Base-by-base conservation (phyloP, 2,113 vertebrate genomes). In the Azemiops feae region DNA sequence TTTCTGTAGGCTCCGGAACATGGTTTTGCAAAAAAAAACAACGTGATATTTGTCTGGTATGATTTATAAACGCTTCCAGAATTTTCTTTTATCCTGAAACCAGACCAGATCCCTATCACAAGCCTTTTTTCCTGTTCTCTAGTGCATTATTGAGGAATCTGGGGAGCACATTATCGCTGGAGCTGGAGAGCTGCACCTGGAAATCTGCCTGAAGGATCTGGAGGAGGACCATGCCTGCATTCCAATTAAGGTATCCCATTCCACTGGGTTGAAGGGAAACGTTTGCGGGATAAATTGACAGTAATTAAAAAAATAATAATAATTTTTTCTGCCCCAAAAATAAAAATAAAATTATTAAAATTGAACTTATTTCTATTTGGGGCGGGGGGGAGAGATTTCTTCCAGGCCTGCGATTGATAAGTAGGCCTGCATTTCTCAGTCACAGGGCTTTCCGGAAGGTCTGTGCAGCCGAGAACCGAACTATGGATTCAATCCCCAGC, bases 171-270 rank as follows among this genome's bases (percentile, higher is more conserved):
- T 97, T 20, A 94, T 97, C 93, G 96, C 97, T 27, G 96, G 96
- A 22, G 96, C 96, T 87, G 96, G 96, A 34, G 96, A 97, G 92
- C 94, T 98, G 53, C 96, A 97, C 94, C 91, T 97, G 89, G 97
- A 98, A 93, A 98, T 98, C 81, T 97, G 96, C 93, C 95, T 98
- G 45, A 97, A 97, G 92, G 97, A 97, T 89, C 94, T 97, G 58
- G 96, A 98, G 92, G 96, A 98, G 94, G 96, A 97, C 74, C 97
- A 97, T 85, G 95, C 97, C 53, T 97, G 96, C n/a, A 97, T 97
- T 93, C 96, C 97, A 27, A 45, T 97, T 74, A 98, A 97, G 95
- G 97, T 97, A 92, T 11, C 1, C 12, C 8, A 47, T 23, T 14
- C 8, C 16, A 16, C 2, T 74, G 22, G 18, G 10, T 74, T 52